phyloP scores from a whole-genome alignment of 2,113 vertebrate species.

The Charina bottae region DNA sequence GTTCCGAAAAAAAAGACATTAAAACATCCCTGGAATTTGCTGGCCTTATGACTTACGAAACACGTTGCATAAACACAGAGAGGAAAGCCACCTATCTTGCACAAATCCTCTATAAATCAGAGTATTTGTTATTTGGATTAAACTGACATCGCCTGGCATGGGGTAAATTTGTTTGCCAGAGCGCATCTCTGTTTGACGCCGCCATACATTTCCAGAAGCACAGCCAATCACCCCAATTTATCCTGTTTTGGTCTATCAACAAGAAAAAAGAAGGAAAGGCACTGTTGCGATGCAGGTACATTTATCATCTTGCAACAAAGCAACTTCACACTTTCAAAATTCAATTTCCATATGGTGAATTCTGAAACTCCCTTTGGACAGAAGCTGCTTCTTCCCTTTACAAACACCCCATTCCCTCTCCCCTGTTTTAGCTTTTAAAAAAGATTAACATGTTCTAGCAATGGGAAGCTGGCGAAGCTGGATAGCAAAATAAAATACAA shows the following conservation, averaged over 20 bases:
- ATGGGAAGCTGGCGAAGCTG: neutral
- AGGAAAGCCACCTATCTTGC: constrained; percentile 54
- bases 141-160: constrained; percentile 40
- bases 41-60: constrained; percentile 71
- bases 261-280: no score
- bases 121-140: constrained; percentile 3
- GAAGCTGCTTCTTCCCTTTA: neutral
- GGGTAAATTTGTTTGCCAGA: constrained; percentile 30
- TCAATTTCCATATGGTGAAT: neutral
- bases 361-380: neutral
- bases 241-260: neutral
- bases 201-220: neutral
- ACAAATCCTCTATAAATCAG: constrained; percentile 53
- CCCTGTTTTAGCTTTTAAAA: neutral
- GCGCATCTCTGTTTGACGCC: neutral
- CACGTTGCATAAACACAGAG: constrained; percentile 54
- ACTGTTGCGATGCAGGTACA: neutral
- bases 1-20: constrained; percentile 59
- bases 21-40: constrained; percentile 68
- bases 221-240: neutral
- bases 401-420: neutral
- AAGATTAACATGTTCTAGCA: neutral
- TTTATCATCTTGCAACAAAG: neutral
- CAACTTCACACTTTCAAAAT: neutral
- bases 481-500: neutral